Percentiles rank a stretch among this genome's conserved stretches.
phyloP scores from a whole-genome alignment of 2,888 invertebrate species.

The Serrognathus titanus region DNA sequence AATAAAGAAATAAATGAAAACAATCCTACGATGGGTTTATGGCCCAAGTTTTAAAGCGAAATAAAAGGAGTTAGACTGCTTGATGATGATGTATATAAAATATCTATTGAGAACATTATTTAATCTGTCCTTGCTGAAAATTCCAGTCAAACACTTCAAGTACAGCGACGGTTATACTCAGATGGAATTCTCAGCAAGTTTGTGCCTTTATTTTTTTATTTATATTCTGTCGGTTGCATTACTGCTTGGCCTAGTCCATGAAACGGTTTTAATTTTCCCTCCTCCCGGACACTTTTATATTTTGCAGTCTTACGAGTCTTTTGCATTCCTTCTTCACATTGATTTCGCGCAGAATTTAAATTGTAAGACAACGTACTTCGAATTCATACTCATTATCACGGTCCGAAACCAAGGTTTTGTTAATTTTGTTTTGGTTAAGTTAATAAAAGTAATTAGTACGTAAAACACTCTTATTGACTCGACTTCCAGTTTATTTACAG shows the following conservation, averaged over 20 bases:
- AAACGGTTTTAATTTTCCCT: constrained; percentile 6
- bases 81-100: constrained; percentile 24
- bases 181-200: constrained; percentile 28
- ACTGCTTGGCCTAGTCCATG: constrained; percentile 27
- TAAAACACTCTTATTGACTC: constrained; percentile 8
- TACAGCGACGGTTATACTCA: neutral
- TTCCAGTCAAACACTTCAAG: constrained; percentile 20
- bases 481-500: no score
- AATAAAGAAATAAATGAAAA: constrained; percentile 6
- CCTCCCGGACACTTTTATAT: neutral
- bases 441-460: constrained; percentile 28
- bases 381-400: neutral
- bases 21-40: neutral
- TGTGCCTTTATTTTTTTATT: constrained; percentile 30
- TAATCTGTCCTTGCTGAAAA: constrained; percentile 24
- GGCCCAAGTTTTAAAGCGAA: constrained; percentile 11
- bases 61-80: constrained; percentile 35
- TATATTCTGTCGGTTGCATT: constrained; percentile 22
- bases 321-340: constrained; percentile 1
- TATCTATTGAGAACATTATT: constrained; percentile 16
- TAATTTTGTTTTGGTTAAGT: constrained; percentile 29
- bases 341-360: neutral
- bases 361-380: no score
- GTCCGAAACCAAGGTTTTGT: constrained; percentile 26
- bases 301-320: constrained; percentile 5